Base-by-base conservation (phyloP, 1,140 invertebrate genomes). In the Drosophila leontia region DNA sequence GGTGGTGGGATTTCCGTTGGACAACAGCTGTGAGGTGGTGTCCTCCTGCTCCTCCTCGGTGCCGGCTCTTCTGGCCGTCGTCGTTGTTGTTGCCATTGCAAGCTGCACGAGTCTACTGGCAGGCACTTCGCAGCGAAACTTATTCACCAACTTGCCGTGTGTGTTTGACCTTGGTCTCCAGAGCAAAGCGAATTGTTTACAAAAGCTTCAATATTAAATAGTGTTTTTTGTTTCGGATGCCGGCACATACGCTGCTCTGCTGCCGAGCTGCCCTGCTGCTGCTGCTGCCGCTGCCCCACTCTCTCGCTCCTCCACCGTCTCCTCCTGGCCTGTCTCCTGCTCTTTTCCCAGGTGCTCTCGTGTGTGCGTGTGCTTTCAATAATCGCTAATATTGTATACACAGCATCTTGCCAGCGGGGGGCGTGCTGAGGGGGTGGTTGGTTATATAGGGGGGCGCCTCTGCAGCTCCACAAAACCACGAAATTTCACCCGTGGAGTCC, bases 321-420 rank as follows among this genome's bases (percentile, higher is more conserved):
- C 56, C 39, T 45, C n/a, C 39, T 58, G 37, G n/a, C n/a, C 37
- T 37, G 35, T 34, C 37, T 63, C 48, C 48, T 51, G 48, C n/a
- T 42, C 60, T 35, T 61, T 61, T n/a, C 35, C 50, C 61, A 63
- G 61, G 44, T 62, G 57, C 44, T 13, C 47, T 45, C 35, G 57
- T 48, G 51, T 32, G 34, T 58, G 61, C 42, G 79, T 80, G 45
- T 70, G 48, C 45, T 71, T 69, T 86, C 67, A 68, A 76, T 80
- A 88, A 83, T 74, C 62, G 69, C 74, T 84, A 84, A 88, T 83
- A 78, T 82, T 83, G 80, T 87, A 87, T 88, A 87, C 78, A 88
- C 84, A 88, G 84, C 84, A 88, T 90, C 81, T 80, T 78, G 51
- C 44, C 35, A 64, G 41, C 53, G 48, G 41, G 47, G 62, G n/a